phyloP scores from a whole-genome alignment of 1,140 invertebrate genomes.

The Drosophila triauraria region DNA sequence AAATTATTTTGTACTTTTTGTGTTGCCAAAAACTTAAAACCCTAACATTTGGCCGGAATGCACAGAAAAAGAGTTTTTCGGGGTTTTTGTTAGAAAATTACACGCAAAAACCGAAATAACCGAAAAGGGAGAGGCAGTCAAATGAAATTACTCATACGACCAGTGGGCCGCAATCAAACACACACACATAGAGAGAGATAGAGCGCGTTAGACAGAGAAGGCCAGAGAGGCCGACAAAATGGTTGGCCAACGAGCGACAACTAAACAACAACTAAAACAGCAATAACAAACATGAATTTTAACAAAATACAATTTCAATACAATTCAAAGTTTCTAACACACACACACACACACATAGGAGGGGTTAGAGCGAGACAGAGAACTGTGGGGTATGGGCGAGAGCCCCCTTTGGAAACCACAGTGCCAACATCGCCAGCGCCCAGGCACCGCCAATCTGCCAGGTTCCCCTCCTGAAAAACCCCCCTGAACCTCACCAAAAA shows the following conservation, averaged over 20 bases:
- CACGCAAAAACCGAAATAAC: slow-evolving; percentile 71
- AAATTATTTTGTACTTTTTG: slow-evolving; percentile 71
- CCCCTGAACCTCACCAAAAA: neutral
- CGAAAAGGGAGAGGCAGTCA: slow-evolving; percentile 52
- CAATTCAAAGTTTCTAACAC: slow-evolving; percentile 84
- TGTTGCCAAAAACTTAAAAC: slow-evolving; percentile 32
- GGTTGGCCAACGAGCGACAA: slow-evolving; percentile 75
- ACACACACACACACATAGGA: slow-evolving; percentile 39
- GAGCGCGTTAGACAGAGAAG: slow-evolving; percentile 25
- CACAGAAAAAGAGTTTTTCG: slow-evolving; percentile 24
- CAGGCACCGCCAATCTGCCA: slow-evolving; percentile 40
- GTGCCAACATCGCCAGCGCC: slow-evolving; percentile 68
- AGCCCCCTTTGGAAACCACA: slow-evolving; percentile 44
- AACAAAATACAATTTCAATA: slow-evolving; percentile 85
- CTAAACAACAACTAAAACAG: slow-evolving; percentile 72
- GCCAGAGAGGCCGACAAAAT: slow-evolving; percentile 70
- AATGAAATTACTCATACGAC: slow-evolving; percentile 63
- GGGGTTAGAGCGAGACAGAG: slow-evolving; percentile 20
- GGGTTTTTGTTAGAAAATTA: slow-evolving; percentile 53
- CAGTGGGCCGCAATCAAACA: slow-evolving; percentile 44
- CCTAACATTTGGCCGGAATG: slow-evolving; percentile 11
- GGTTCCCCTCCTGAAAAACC: neutral
- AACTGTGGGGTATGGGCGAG: neutral
- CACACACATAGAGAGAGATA: slow-evolving; percentile 9
- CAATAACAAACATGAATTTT: slow-evolving; percentile 84